These are phyloP conservation scores for Tinea semifulvella DNA, from an alignment of 2,888 invertebrate species.

Conservation along the genomic window DNA sequence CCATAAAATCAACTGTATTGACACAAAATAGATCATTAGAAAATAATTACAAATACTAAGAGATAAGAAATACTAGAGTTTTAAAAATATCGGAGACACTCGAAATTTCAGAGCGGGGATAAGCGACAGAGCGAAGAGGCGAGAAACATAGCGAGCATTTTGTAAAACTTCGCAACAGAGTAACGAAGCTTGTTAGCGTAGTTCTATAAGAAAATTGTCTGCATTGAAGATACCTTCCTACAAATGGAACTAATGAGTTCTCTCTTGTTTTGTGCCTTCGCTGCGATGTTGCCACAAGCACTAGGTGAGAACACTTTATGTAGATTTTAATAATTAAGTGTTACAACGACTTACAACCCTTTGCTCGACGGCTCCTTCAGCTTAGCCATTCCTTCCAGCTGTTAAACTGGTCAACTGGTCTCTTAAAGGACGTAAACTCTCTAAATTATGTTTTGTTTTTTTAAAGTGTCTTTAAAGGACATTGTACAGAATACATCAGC, in stretches of 20 bases:
- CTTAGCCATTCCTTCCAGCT: no score
- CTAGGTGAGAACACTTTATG: slow-evolving; percentile 36
- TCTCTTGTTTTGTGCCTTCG: slow-evolving; percentile 44
- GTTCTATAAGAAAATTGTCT: slow-evolving; percentile 52
- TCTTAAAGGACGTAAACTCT: no score
- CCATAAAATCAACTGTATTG: not conserved
- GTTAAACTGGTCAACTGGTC: no score
- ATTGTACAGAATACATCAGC: no score
- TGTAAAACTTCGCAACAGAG: slow-evolving; percentile 37
- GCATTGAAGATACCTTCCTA: slow-evolving; percentile 41
- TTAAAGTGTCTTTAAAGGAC: no score
- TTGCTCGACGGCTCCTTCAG: no score
- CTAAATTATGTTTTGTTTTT: no score
- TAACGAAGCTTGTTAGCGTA: slow-evolving; percentile 61
- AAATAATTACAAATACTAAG: not conserved
- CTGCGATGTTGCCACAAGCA: slow-evolving; percentile 33
- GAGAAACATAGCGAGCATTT: slow-evolving; percentile 25
- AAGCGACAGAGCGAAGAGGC: slow-evolving; percentile 9
- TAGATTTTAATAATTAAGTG: slow-evolving; percentile 20
- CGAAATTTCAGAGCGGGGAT: slow-evolving; percentile 11
- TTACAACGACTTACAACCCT: no score
- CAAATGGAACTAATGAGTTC: slow-evolving; percentile 60
- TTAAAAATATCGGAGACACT: not conserved
- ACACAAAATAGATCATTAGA: slow-evolving; percentile 1
- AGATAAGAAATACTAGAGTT: slow-evolving; percentile 2